Conservation (phyloP, 2,797 vertebrate genomes). For the Poecilia picta region DNA sequence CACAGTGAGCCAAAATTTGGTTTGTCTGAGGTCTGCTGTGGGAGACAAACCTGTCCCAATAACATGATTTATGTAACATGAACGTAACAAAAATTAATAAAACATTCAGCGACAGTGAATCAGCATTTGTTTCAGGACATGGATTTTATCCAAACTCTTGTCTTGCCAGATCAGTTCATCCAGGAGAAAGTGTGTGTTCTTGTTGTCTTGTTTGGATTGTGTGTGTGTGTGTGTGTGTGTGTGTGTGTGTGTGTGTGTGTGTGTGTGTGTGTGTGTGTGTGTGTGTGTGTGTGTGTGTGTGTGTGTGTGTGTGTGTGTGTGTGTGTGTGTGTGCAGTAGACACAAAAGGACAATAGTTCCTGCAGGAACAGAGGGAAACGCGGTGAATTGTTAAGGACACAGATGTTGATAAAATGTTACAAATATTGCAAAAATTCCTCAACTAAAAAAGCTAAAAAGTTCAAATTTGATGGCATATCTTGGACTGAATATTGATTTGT, state of each 20-base stretch:
- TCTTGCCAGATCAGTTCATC: background rate
- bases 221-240: background rate
- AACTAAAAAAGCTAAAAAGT: background rate
- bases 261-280: constrained; percentile 27
- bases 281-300: constrained; percentile 7
- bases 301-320: constrained; percentile 5
- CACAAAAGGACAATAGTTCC: background rate
- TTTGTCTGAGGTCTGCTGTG: background rate
- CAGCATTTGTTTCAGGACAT: background rate
- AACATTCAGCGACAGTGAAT: background rate
- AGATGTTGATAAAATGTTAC: constrained; percentile 46
- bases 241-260: background rate
- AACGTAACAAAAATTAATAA: background rate
- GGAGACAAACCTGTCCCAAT: background rate
- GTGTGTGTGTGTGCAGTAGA: constrained; percentile 2
- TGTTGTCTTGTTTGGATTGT: background rate
- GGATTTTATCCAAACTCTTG: background rate
- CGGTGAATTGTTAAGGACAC: constrained; percentile 46
- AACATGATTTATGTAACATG: background rate
- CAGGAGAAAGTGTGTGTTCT: background rate
- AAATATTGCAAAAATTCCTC: background rate
- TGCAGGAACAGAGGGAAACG: constrained; percentile 31
- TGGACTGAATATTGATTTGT: background rate
- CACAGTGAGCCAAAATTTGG: background rate
- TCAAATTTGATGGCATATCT: background rate